Evolutionary conservation across 2,888 invertebrate genomes (phyloP).

Genomic region (Amiota communis): DNA sequence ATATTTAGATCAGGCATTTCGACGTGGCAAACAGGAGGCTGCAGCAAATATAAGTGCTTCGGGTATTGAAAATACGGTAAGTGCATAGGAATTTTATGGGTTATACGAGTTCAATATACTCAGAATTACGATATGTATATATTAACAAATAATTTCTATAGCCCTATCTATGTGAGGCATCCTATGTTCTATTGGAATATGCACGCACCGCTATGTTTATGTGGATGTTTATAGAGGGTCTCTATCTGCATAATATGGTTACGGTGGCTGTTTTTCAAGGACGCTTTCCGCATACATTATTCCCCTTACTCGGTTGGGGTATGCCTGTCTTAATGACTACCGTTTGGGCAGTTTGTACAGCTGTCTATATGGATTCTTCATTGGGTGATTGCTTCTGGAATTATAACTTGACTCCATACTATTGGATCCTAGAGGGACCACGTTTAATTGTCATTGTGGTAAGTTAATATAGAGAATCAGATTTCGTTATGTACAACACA

Average conservation of each 20-base stretch:
- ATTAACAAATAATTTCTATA: slow-evolving; percentile 68
- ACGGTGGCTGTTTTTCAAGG: slow-evolving; percentile 83
- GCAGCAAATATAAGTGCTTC: slow-evolving; percentile 69
- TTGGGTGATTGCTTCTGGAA: slow-evolving; percentile 82
- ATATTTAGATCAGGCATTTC: slow-evolving; percentile 83
- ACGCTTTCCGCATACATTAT: slow-evolving; percentile 75
- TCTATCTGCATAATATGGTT: slow-evolving; percentile 89
- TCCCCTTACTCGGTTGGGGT: slow-evolving; percentile 84
- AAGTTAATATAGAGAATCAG: slow-evolving; percentile 69
- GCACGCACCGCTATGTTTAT: slow-evolving; percentile 92
- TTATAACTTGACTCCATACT: slow-evolving; percentile 85
- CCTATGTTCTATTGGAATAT: slow-evolving; percentile 88
- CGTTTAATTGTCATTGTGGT: slow-evolving; percentile 86
- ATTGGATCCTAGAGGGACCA: slow-evolving; percentile 94
- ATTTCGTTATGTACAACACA: no score
- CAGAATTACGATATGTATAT: not conserved
- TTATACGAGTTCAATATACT: no score
- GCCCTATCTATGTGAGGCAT: slow-evolving; percentile 86
- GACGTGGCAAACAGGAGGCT: slow-evolving; percentile 66
- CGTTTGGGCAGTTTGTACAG: slow-evolving; percentile 80
- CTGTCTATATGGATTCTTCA: slow-evolving; percentile 72
- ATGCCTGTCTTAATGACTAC: slow-evolving; percentile 80
- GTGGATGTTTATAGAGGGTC: slow-evolving; percentile 98
- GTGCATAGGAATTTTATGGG: slow-evolving; percentile 50
- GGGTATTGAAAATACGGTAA: slow-evolving; percentile 81